Evolutionary conservation across 2,888 invertebrate species (phyloP).

Genomic region (Pollenia amentaria): DNA sequence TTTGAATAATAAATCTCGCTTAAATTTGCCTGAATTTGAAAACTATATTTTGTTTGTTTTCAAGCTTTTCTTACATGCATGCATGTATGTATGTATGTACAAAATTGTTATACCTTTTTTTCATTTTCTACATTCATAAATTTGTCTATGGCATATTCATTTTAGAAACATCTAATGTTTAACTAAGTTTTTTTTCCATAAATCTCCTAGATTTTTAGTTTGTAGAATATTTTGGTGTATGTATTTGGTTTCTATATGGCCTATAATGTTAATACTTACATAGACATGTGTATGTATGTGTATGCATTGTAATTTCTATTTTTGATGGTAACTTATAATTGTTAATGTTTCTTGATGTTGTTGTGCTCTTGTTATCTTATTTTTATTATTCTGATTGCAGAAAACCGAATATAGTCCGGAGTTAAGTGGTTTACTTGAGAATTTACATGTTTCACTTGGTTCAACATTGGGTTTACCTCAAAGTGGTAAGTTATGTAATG

Average conservation of each 20-base stretch:
- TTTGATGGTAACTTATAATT: conserved; percentile 68
- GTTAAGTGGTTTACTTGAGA: conserved; percentile 83
- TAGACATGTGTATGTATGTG: conserved; percentile 12
- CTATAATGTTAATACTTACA: not conserved
- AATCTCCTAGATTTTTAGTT: conserved; percentile 8
- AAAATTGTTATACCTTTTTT: too few relatives aligned
- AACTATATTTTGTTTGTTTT: too few relatives aligned
- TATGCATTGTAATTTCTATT: conserved; percentile 7
- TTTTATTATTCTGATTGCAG: conserved; percentile 75
- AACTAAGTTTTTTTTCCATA: not conserved
- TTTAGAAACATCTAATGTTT: not conserved
- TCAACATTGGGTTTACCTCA: conserved; percentile 83
- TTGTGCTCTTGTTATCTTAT: conserved; percentile 60
- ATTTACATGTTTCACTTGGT: conserved; percentile 83
- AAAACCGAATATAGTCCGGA: conserved; percentile 83
- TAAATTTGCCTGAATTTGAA: too few relatives aligned
- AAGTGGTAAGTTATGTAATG: conserved; percentile 80
- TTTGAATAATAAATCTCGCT: too few relatives aligned
- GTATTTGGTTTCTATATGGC: conserved; percentile 26
- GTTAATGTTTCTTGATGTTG: conserved; percentile 73
- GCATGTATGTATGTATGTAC: too few relatives aligned
- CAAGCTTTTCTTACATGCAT: too few relatives aligned
- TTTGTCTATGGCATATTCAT: not conserved
- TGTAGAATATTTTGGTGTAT: conserved; percentile 58
- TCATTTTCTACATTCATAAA: not conserved